Evolutionary conservation across 1,140 invertebrate genomes (phyloP).

Genomic region (Drosophila rhopaloa): DNA sequence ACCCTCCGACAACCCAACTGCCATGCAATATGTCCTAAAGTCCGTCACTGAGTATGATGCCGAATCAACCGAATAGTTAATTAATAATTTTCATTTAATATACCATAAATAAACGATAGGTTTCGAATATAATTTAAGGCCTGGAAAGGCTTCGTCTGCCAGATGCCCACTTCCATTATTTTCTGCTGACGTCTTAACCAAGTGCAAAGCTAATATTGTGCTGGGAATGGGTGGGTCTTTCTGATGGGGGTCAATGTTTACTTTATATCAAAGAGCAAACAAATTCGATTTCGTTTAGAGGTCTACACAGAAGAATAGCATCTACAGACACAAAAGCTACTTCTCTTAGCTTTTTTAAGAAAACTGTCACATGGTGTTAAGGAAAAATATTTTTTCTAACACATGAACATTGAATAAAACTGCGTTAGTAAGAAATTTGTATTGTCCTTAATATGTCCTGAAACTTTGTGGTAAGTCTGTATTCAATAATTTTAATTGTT

Average conservation of each 20-base stretch:
- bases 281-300: slow-evolving; percentile 1
- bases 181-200: slow-evolving; percentile 1
- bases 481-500: too few species aligned
- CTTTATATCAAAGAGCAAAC: background rate
- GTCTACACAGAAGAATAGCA: background rate
- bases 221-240: background rate
- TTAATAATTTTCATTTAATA: background rate
- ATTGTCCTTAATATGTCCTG: too few species aligned
- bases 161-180: slow-evolving; percentile 10
- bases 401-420: background rate
- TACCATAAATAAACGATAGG: background rate
- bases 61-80: background rate
- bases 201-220: slow-evolving; percentile 10
- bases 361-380: background rate
- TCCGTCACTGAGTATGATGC: slow-evolving; percentile 25
- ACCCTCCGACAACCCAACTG: slow-evolving; percentile 73
- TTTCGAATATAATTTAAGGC: background rate
- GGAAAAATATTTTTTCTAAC: too few species aligned
- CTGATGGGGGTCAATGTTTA: slow-evolving; percentile 32
- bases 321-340: background rate
- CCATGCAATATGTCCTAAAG: slow-evolving; percentile 67
- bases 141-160: background rate
- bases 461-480: too few species aligned
- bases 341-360: background rate
- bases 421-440: too few species aligned